Evolutionary conservation across 2,888 invertebrate genomes (phyloP).

Genomic region (Eupithecia exiguata): DNA sequence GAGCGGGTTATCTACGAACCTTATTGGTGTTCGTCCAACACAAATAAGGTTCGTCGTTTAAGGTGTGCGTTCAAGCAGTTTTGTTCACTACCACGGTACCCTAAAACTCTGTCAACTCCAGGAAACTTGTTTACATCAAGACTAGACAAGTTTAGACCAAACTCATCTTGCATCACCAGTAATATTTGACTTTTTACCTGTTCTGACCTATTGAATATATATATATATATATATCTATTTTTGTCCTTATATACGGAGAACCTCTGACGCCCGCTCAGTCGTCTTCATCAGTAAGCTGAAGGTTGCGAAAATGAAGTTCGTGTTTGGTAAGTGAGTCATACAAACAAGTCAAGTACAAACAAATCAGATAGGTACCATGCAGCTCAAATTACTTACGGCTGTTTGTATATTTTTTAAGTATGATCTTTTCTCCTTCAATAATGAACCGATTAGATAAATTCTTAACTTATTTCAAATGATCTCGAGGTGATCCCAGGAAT

Average conservation of each 20-base stretch:
- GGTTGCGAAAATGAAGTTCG: neutral
- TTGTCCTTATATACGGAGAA: neutral
- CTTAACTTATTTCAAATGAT: no score
- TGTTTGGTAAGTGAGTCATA: neutral
- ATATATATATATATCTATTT: neutral
- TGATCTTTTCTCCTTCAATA: no score
- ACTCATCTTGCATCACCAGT: neutral
- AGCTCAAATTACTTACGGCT: no score
- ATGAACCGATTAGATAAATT: no score
- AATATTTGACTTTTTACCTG: neutral
- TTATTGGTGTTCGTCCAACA: no score
- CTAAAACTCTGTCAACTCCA: neutral
- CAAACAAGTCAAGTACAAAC: no score
- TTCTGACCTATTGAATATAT: neutral
- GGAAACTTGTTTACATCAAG: neutral
- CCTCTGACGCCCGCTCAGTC: neutral
- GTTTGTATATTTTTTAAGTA: no score
- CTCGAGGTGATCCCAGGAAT: no score
- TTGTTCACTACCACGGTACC: neutral
- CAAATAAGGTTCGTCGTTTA: no score
- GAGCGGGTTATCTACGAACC: no score
- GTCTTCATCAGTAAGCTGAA: neutral
- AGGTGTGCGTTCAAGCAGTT: neutral
- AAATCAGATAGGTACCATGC: no score
- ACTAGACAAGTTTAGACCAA: neutral